phyloP scores from a whole-genome alignment of 2,797 vertebrate genomes.

The Brachymystax lenok region DNA sequence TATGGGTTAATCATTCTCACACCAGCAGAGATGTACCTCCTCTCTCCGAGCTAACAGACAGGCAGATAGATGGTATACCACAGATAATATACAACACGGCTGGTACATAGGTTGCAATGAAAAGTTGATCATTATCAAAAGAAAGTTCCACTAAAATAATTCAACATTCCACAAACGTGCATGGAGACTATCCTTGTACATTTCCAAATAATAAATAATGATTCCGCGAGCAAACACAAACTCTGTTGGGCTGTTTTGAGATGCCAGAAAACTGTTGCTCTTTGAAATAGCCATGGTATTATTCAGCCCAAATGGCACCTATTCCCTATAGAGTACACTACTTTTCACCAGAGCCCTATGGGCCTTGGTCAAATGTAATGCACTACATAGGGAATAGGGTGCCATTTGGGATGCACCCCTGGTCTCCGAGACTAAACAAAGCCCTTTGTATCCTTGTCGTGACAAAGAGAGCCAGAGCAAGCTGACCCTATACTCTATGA shows the following conservation, averaged over 20 bases:
- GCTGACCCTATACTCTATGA: not conserved
- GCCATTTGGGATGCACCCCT: not conserved
- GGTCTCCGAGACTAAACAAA: not conserved
- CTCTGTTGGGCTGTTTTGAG: slow-evolving; percentile 12
- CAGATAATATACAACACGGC: not conserved
- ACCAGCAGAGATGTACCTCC: not conserved
- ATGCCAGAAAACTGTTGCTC: too few species aligned
- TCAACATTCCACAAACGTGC: not conserved
- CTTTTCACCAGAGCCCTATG: not conserved
- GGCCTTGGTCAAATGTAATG: not conserved
- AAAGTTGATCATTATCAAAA: not conserved
- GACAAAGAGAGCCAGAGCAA: not conserved
- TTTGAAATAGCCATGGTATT: slow-evolving; percentile 19
- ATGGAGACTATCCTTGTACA: slow-evolving; percentile 45
- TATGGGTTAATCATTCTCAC: slow-evolving; percentile 53
- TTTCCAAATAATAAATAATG: slow-evolving; percentile 54
- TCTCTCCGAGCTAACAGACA: not conserved
- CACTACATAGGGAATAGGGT: not conserved
- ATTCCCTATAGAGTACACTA: not conserved
- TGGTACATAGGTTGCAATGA: not conserved
- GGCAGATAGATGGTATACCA: not conserved
- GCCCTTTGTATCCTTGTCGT: not conserved
- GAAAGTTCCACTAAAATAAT: not conserved
- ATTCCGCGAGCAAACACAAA: slow-evolving; percentile 44
- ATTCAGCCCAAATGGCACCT: not conserved